Percentiles rank a stretch among this genome's conserved stretches.
Evolutionary conservation across 2,888 invertebrate genomes (phyloP).

Genomic region (Caenorhabditis sp.): DNA sequence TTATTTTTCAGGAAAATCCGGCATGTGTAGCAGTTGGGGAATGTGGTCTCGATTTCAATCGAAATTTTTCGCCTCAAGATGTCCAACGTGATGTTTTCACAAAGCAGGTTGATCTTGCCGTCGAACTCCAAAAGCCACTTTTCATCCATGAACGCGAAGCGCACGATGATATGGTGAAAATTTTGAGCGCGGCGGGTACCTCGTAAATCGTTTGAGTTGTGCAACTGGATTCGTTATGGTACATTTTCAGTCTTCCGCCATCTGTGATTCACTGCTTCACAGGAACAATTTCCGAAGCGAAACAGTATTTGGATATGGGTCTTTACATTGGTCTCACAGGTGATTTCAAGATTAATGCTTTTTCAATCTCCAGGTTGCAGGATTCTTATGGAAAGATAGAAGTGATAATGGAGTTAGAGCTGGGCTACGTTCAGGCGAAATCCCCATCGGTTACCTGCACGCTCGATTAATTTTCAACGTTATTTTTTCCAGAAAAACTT

Average conservation of each 20-base stretch:
- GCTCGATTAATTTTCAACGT: background rate
- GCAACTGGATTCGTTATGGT: background rate
- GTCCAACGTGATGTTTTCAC: slow-evolving; percentile 92
- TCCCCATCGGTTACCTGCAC: slow-evolving; percentile 87
- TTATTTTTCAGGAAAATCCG: slow-evolving; percentile 86
- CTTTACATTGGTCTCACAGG: slow-evolving; percentile 92
- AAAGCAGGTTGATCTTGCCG: slow-evolving; percentile 89
- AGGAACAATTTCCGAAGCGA: slow-evolving; percentile 91
- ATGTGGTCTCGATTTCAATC: slow-evolving; percentile 95
- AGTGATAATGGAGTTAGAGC: slow-evolving; percentile 93
- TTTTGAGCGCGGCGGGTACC: slow-evolving; percentile 85
- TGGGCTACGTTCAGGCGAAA: slow-evolving; percentile 89
- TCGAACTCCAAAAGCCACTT: slow-evolving; percentile 91
- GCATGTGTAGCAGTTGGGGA: slow-evolving; percentile 96
- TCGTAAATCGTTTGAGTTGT: slow-evolving; percentile 21
- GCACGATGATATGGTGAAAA: slow-evolving; percentile 90
- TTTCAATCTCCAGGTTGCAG: no score
- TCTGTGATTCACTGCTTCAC: slow-evolving; percentile 94
- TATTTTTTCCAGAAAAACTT: slow-evolving; percentile 86
- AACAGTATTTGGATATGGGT: slow-evolving; percentile 90
- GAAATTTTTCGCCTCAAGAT: slow-evolving; percentile 94
- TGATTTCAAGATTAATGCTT: slow-evolving; percentile 85
- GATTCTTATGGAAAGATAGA: slow-evolving; percentile 93
- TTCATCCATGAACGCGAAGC: slow-evolving; percentile 95
- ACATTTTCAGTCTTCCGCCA: slow-evolving; percentile 87